phyloP scores from a whole-genome alignment of 2,113 vertebrate genomes.

The Halichoerus grypus region DNA sequence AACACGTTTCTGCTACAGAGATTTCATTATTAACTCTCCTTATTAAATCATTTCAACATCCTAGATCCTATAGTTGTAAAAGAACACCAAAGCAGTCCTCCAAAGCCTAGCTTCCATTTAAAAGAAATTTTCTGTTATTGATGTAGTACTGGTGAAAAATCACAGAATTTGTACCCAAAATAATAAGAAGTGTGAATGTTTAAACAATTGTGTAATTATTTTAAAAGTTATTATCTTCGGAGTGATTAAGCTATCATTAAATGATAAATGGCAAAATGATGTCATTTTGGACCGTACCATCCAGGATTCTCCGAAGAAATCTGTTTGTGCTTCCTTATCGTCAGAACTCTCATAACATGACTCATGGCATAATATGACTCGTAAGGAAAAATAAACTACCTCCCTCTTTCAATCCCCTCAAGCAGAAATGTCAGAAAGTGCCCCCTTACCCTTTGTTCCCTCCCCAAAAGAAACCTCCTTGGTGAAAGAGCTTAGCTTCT shows the following conservation, averaged over 20 bases:
- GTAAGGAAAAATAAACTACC: neutral
- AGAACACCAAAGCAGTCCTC: neutral
- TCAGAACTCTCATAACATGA: neutral
- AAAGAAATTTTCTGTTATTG: neutral
- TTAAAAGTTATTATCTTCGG: neutral
- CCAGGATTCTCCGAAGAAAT: constrained; percentile 24
- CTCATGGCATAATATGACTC: neutral
- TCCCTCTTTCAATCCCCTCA: neutral
- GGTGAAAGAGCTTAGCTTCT: constrained; percentile 20
- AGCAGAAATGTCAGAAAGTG: constrained; percentile 49
- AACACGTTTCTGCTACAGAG: neutral
- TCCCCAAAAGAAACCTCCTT: neutral
- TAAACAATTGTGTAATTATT: neutral
- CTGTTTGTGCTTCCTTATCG: neutral
- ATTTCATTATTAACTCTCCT: neutral
- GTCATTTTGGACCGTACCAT: neutral
- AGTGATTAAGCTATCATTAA: neutral
- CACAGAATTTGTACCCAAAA: neutral
- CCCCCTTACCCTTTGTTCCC: neutral
- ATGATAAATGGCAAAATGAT: neutral
- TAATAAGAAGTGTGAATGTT: neutral
- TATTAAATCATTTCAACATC: neutral
- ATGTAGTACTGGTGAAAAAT: neutral
- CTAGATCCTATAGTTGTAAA: neutral
- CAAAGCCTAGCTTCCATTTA: neutral